These are phyloP conservation scores for Triplophysa rosa DNA, from an alignment of 2,113 vertebrate species.

Conservation along the genomic window DNA sequence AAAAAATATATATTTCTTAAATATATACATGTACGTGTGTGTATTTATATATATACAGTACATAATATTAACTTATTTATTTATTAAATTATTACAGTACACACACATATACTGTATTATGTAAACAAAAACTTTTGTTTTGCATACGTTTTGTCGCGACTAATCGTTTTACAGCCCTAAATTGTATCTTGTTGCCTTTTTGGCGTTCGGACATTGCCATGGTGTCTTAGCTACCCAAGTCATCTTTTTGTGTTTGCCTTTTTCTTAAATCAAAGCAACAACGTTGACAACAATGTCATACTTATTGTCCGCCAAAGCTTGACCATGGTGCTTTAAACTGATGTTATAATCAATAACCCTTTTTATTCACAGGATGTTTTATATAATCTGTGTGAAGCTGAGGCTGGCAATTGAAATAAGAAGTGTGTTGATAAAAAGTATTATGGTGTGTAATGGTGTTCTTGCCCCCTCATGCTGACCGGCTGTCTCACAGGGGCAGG, in stretches of 20 bases:
- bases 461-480: slow-evolving; percentile 58
- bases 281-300: neutral
- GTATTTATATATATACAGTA: too few relatives aligned
- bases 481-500: slow-evolving; percentile 72
- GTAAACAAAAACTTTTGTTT: too few relatives aligned
- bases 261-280: neutral
- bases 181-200: too few relatives aligned
- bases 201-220: too few relatives aligned
- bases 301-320: neutral
- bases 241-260: neutral
- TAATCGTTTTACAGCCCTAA: too few relatives aligned
- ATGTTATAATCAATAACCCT: slow-evolving; percentile 10
- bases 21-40: too few relatives aligned
- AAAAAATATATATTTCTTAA: too few relatives aligned
- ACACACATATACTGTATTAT: too few relatives aligned
- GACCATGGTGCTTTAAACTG: neutral
- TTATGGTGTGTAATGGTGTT: slow-evolving; percentile 62
- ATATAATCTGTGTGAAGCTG: slow-evolving; percentile 11
- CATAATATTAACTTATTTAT: too few relatives aligned
- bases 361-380: slow-evolving; percentile 30
- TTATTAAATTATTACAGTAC: too few relatives aligned
- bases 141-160: too few relatives aligned
- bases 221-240: neutral
- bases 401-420: slow-evolving; percentile 3
- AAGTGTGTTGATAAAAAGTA: slow-evolving; percentile 1